Evolutionary conservation across 1,140 invertebrate genomes (phyloP), one percentile per base, ranked within the genome.

Genomic region (Luehdorfia chinensis): DNA sequence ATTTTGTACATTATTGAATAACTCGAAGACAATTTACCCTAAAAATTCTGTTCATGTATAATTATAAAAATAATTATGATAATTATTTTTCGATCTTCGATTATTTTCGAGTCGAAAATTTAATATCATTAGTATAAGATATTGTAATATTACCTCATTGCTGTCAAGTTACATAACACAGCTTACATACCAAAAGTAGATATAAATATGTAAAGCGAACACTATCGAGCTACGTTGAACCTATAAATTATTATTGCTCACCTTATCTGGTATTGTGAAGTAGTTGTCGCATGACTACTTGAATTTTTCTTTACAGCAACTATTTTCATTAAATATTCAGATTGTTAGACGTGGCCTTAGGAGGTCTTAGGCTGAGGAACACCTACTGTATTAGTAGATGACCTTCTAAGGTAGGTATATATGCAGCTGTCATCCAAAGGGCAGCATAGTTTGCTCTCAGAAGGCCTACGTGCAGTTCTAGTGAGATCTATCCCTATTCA

Each of bases 401-500:
- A 71, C 80, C 80, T 84, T 84, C 77, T 72, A 55, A 49, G 36
- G 32, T 34, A 16, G n/a, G 53, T 84, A 84, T 84, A 84, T 76
- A 71, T 56, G 66, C 49, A 48, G 39, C 43, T 48, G 57, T 62
- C 67, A 76, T 74, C 75, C 54, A 59, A 52, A 60, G 63, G 46
- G 57, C 55, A 43, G 50, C 52, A 78, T 66, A 81, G 77, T 81
- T 77, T 75, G 72, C 80, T 72, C 72, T 78, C 30, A 66, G 77
- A 80, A 81, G 77, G 77, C 77, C 51, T 55, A 31, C 30, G 37
- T 73, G 77, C 80, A 81, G 75, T 84, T 84, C 75, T 76, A 66
- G 74, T 81, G 71, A 77, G 55, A 79, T 69, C 70, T 64, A 80
- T 48, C 50, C 51, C 44, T 47, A 65, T 47, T 39, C 52, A 54